Evolutionary conservation across 2,113 vertebrate species (phyloP).

Genomic region (Montifringilla adamsi): DNA sequence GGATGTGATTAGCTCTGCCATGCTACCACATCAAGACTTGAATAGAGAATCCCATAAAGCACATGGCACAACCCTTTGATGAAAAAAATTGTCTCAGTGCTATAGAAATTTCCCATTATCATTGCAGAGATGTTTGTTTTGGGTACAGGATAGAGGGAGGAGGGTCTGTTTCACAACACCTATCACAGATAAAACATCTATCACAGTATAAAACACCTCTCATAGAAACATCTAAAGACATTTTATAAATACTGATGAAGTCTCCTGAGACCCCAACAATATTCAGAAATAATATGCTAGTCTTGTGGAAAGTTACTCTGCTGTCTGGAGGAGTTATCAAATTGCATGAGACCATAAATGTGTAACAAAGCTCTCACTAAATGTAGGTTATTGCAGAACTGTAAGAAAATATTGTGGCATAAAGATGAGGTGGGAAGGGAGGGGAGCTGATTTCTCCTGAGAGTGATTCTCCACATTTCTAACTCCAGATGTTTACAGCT

Average conservation of each 20-base stretch:
- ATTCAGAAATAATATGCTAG: not conserved
- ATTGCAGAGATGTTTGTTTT: not conserved
- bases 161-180: not conserved
- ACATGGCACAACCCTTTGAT: rapidly evolving
- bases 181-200: not conserved
- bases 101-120: not conserved
- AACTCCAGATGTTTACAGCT: not conserved
- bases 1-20: not conserved
- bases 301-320: not conserved
- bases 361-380: not conserved
- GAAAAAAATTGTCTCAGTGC: not conserved
- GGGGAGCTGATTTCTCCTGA: not conserved
- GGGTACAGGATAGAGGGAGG: not conserved
- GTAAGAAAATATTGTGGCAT: not conserved
- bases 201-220: not conserved
- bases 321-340: not conserved
- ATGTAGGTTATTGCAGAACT: not conserved
- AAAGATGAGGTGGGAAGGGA: not conserved
- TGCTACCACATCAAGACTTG: not conserved
- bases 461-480: not conserved
- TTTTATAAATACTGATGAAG: constrained; percentile 15
- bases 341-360: not conserved
- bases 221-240: not conserved
- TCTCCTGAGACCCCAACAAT: not conserved
- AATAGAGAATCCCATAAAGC: not conserved